Evolutionary conservation across 1,140 invertebrate species (phyloP), one percentile per base, ranked within the genome.

Genomic region (Ectropis grisescens): DNA sequence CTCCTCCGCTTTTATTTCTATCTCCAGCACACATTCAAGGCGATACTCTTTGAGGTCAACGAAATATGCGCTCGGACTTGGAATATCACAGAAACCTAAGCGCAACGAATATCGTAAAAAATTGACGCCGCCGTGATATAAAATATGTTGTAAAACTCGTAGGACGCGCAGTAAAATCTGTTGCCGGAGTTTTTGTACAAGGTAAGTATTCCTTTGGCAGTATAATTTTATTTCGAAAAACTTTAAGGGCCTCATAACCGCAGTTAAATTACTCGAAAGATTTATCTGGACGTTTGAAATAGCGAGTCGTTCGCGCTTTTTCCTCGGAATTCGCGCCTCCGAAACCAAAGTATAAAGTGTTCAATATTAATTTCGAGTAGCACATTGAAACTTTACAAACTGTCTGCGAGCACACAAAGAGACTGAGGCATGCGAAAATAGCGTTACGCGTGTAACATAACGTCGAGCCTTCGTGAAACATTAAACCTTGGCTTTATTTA

Each of bases 401-500:
- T 27, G 23, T 30, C 31, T 41, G 19, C 8, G 25, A 29, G 13
- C 26, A 29, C n/a, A 23, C 30, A 43, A 36, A 31, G 37, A 41
- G n/a, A n/a, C n/a, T n/a, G n/a, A n/a, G n/a, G 29, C 33, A 37
- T 43, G 34, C 42, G 41, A 50, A 54, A 51, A 46, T 42, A 48
- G 39, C 37, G 31, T 44, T 45, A 38, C 37, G 34, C 34, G 24
- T 28, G 36, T 47, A 42, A 47, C 25, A 37, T 36, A 51, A 46
- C 40, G 33, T n/a, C n/a, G n/a, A n/a, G 25, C 26, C 25, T 30
- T 51, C 32, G 51, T 42, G 47, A 47, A 47, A 50, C 51, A 47
- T 54, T 48, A 56, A 55, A 62, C 56, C 62, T 62, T 58, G 53
- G 37, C 38, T 57, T 57, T 67, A 51, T 65, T 64, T 52, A 48